Conservation (phyloP, 2,888 invertebrate species). For the Theodoxus fluviatilis region DNA sequence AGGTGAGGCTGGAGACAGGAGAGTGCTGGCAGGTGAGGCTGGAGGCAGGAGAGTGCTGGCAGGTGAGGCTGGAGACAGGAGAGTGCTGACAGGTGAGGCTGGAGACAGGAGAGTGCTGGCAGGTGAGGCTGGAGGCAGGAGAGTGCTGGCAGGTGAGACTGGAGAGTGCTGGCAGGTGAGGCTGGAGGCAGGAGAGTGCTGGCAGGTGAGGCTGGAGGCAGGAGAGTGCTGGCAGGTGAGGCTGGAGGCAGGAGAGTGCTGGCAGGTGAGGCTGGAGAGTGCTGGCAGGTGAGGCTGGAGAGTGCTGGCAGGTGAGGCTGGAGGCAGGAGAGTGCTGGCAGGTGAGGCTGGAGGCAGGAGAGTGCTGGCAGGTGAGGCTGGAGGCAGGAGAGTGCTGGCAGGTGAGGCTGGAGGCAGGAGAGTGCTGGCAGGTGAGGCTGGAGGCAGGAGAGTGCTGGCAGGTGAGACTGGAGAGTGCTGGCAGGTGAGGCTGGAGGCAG, state of each 20-base stretch:
- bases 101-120: slow-evolving; percentile 77
- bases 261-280: slow-evolving; percentile 79
- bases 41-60: slow-evolving; percentile 77
- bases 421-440: too few relatives aligned
- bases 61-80: slow-evolving; percentile 47
- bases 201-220: too few relatives aligned
- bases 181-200: background rate
- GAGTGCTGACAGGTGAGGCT: too few relatives aligned
- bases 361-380: too few relatives aligned
- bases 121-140: slow-evolving; percentile 47
- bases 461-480: slow-evolving; percentile 46
- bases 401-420: slow-evolving; percentile 46
- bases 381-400: slow-evolving; percentile 76
- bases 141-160: slow-evolving; percentile 74
- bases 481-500: too few relatives aligned
- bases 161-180: slow-evolving; percentile 73
- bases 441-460: slow-evolving; percentile 76
- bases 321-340: slow-evolving; percentile 76
- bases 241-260: slow-evolving; percentile 52
- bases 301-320: too few relatives aligned
- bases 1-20: slow-evolving; percentile 47
- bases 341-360: slow-evolving; percentile 46
- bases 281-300: slow-evolving; percentile 66
- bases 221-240: slow-evolving; percentile 73
- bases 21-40: too few relatives aligned